Percentiles rank a stretch among this genome's conserved stretches.
Evolutionary conservation across 2,797 vertebrate species (phyloP).

Genomic region (Scleropages formosus): DNA sequence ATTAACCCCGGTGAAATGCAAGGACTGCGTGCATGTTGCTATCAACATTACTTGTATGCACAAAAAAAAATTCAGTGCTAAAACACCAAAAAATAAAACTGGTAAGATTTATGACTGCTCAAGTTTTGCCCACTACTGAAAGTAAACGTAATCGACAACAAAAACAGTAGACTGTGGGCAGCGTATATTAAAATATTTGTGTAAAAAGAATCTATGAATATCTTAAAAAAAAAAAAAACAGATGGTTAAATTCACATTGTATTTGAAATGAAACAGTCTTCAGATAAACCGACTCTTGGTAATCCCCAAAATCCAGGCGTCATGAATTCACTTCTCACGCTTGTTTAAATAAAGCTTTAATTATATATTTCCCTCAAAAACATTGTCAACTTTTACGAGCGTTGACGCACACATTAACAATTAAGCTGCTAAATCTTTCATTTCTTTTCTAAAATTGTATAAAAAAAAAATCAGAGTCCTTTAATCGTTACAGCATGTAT

Average conservation of each 20-base stretch:
- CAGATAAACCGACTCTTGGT: background rate
- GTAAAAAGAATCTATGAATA: background rate
- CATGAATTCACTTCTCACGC: background rate
- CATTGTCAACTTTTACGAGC: conserved; percentile 22
- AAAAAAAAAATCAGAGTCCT: background rate
- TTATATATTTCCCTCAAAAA: conserved; percentile 6
- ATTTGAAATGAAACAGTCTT: too few species aligned
- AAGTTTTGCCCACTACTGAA: too few species aligned
- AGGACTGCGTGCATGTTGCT: background rate
- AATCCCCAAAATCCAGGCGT: background rate
- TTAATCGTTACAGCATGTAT: background rate
- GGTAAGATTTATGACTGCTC: too few species aligned
- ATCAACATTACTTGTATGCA: background rate
- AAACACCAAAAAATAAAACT: too few species aligned
- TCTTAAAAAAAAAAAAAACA: background rate
- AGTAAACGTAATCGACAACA: background rate
- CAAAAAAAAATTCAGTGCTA: too few species aligned
- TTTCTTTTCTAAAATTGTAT: conserved; percentile 14
- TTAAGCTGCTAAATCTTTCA: background rate
- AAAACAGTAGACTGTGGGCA: background rate
- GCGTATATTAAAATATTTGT: background rate
- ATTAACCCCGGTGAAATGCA: background rate
- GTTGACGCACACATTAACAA: conserved; percentile 22
- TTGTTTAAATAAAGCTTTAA: conserved; percentile 24
- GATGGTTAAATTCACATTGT: too few species aligned